These are phyloP conservation scores for Pterocles burchelli DNA, from an alignment of 2,113 vertebrate genomes.

Conservation along the genomic window DNA sequence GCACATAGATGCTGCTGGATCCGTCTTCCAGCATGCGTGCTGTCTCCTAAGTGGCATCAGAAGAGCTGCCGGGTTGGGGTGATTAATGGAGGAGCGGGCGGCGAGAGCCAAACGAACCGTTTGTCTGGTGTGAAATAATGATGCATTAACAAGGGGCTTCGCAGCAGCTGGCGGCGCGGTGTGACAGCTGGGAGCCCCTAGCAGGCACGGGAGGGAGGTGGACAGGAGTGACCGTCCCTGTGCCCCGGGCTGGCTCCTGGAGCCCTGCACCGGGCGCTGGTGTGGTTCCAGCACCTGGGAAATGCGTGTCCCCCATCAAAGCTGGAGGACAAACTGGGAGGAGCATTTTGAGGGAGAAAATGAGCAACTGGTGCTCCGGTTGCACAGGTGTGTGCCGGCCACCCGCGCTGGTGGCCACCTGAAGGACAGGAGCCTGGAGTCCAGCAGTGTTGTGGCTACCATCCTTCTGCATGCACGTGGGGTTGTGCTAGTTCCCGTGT, in stretches of 20 bases:
- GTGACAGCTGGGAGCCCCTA: not conserved
- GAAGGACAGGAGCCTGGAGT: not conserved
- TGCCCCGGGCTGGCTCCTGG: not conserved
- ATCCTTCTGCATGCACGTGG: rapidly evolving
- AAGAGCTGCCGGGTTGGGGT: not conserved
- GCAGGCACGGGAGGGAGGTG: not conserved
- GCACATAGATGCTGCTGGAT: not conserved
- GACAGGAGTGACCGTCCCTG: not conserved
- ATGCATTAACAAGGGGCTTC: not conserved
- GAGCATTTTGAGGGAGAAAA: not conserved
- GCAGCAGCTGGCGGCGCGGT: rapidly evolving
- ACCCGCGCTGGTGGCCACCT: not conserved
- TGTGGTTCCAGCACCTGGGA: not conserved
- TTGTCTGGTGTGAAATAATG: not conserved
- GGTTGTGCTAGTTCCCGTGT: rapidly evolving
- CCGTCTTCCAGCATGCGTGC: not conserved
- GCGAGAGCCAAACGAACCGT: not conserved
- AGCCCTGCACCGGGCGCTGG: not conserved
- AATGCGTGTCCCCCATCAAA: not conserved
- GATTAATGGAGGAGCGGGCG: slow-evolving; percentile 19
- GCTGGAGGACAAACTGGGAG: not conserved
- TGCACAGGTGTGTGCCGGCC: not conserved
- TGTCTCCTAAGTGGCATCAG: not conserved
- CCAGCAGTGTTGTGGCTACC: not conserved
- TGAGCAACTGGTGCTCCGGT: not conserved